Base-by-base conservation (phyloP, 2,113 vertebrate genomes). In the Tinamus guttatus region DNA sequence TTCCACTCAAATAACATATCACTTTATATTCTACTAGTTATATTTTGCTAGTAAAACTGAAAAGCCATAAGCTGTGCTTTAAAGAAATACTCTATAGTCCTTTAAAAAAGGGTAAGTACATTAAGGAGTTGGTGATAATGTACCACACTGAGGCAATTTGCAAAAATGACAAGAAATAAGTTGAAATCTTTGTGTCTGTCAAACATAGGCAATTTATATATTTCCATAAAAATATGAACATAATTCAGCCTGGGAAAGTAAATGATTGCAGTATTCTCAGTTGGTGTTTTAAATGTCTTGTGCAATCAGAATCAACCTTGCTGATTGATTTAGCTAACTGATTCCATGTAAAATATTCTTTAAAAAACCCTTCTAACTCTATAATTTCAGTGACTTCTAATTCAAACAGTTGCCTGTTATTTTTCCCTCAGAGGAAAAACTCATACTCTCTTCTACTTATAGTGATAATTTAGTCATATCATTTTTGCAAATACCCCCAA, bases 211-310 rank as follows among this genome's bases (percentile, higher is more conserved):
- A 58, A 40, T 3, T 2, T 56, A 4, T 52, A 1, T 24, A 91
- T 91, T 89, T 89, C 51, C 74, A 89, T 93, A 77, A 94, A 91
- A 96, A 95, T 87, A 47, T 10, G 32, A 64, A 17, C 24, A 24
- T 94, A 79, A 94, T 93, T 91, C 45, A 47, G n/a, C 47, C 70
- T 73, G 36, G 85, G 51, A 38, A 76, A 69, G 38, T 47, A 91
- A 94, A 89, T 41, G 68, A 59, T 30, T 49, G n/a, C 54, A 81
- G 70, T 91, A 80, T 36, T 70, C 69, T 85, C 22, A 28, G 38
- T 91, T 89, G 56, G 78, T 75, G n/a, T 63, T 95, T 73, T 86
- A 85, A 92, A 89, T 77, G 60, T 34, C 19, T 92, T 60, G 70
- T 63, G 78, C 85, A 91, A 93, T 94, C 69, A 93, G 58, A 75